Evolutionary conservation across 2,797 vertebrate species (phyloP).

Genomic region (Peromyscus melanophrys): DNA sequence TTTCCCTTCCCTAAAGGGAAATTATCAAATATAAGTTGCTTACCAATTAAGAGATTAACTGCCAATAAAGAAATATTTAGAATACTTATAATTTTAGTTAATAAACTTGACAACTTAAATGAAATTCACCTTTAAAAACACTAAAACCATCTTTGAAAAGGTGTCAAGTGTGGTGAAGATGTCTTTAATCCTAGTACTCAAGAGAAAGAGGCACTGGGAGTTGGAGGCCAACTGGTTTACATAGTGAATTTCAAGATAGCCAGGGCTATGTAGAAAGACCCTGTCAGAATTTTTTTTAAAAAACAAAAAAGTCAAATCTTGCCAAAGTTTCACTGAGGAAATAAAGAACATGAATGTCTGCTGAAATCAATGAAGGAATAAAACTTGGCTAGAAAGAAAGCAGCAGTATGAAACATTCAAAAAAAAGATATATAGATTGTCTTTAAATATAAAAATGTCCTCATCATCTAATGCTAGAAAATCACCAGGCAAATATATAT

Average conservation of each 20-base stretch:
- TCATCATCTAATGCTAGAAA: neutral
- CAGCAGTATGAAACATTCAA: neutral
- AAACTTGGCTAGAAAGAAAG: neutral
- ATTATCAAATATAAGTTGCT: neutral
- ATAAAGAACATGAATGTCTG: neutral
- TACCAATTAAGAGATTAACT: conserved; percentile 20
- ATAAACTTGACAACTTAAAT: conserved; percentile 5
- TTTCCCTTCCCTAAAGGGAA: neutral
- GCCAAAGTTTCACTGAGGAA: neutral
- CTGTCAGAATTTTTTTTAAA: neutral
- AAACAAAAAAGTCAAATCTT: conserved; percentile 8
- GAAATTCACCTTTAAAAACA: neutral
- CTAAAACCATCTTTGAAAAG: neutral
- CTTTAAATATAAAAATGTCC: neutral
- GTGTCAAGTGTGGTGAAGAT: neutral
- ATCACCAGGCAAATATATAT: neutral
- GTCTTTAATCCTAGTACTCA: neutral
- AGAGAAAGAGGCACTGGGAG: neutral
- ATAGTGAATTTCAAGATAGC: neutral
- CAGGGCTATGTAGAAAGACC: neutral
- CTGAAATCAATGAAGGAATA: neutral
- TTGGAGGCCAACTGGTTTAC: neutral
- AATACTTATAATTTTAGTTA: neutral
- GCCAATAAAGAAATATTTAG: neutral
- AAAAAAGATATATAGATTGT: neutral